A percentile compares a stretch with the other conserved stretches of the same genome.
Evolutionary conservation across 2,113 vertebrate genomes (phyloP).

Genomic region (Oryzias celebensis): DNA sequence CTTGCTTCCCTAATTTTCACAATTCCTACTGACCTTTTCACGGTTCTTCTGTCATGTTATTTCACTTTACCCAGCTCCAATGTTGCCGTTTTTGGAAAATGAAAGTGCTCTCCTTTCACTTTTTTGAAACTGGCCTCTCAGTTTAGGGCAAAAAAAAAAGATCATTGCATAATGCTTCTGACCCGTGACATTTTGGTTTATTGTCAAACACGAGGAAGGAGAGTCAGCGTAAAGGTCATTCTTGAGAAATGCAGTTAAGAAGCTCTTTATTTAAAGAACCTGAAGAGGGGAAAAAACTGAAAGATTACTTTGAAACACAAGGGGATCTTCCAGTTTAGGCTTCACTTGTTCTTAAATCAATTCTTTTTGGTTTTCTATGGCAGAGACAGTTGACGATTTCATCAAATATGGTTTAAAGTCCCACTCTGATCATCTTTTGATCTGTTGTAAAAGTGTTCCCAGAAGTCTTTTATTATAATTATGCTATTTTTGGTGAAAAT

Average conservation of each 20-base stretch:
- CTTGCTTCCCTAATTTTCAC: slow-evolving; percentile 6
- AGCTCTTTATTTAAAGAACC: slow-evolving; percentile 11
- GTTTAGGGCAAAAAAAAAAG: not conserved
- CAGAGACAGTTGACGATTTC: not conserved
- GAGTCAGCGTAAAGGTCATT: slow-evolving; percentile 32
- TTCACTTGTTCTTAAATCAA: no score
- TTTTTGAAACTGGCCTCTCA: not conserved
- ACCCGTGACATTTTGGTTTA: slow-evolving; percentile 40
- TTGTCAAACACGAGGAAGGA: slow-evolving; percentile 20
- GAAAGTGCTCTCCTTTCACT: slow-evolving; percentile 11
- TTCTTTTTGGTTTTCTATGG: not conserved
- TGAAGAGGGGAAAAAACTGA: not conserved
- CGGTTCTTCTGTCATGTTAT: not conserved
- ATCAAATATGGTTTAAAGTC: not conserved
- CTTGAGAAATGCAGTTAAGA: slow-evolving; percentile 21
- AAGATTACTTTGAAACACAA: slow-evolving; percentile 1
- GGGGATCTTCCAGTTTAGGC: no score
- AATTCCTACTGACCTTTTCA: slow-evolving; percentile 37
- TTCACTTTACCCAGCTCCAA: slow-evolving; percentile 6
- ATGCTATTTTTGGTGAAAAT: no score
- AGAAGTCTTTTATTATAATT: no score
- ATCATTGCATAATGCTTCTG: slow-evolving; percentile 3
- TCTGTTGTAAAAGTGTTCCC: no score
- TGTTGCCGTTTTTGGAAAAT: slow-evolving; percentile 27
- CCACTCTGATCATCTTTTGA: no score